Conservation (phyloP, 2,888 invertebrate species). For the Diarsia dahlii region DNA sequence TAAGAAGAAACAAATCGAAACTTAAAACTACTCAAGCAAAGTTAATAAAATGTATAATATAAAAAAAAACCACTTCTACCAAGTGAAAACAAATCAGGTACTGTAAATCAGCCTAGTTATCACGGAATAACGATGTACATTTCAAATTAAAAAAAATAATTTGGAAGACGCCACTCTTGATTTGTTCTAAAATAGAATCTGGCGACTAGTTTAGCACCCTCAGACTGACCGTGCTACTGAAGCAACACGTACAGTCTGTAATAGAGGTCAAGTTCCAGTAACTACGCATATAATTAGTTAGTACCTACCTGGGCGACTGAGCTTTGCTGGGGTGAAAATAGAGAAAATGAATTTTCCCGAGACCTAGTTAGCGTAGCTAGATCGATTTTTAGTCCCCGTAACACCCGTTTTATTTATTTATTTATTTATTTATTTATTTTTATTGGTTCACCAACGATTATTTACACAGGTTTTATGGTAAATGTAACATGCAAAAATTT, state of each 20-base stretch:
- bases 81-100: background rate
- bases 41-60: background rate
- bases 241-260: background rate
- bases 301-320: no score
- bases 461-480: no score
- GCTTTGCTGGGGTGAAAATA: no score
- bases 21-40: background rate
- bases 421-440: no score
- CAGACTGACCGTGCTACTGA: background rate
- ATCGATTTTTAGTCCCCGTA: no score
- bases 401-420: no score
- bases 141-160: no score
- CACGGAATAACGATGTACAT: background rate
- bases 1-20: no score
- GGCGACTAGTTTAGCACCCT: background rate
- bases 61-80: background rate
- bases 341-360: no score
- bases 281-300: background rate
- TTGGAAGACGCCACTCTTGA: background rate
- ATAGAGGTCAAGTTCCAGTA: background rate
- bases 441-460: no score
- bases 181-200: background rate
- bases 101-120: background rate
- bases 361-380: no score
- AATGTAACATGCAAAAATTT: no score